Base-by-base conservation (phyloP, 2,797 vertebrate species). In the Acestrorhynchus altus region DNA sequence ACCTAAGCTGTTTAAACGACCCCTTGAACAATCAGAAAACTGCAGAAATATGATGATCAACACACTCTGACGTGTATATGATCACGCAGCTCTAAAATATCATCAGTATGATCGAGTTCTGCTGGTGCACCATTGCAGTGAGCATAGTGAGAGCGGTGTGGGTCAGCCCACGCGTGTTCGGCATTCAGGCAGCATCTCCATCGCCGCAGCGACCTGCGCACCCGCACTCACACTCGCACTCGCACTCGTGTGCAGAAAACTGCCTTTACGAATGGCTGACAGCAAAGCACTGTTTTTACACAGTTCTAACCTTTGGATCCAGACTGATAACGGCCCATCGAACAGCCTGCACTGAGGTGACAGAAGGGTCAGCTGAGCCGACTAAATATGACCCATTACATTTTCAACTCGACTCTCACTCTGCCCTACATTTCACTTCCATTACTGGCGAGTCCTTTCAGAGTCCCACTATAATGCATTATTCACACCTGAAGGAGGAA, bases 391-490 rank as follows among this genome's bases (percentile, higher is more conserved):
- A 68, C 44, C 77, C 52, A 1, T 56, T 63, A 51, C 28, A 72
- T 54, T 68, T 63, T 44, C 35, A 74, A 52, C 72, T 54, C 28
- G 71, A 66, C 65, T 76, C 66, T 59, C 70, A 76, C 61, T 61
- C 60, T 76, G 68, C 6, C 44, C 70, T 69, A 72, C 46, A 77
- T 76, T 76, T 81, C 44, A 66, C 61, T 73, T 68, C 69, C 46
- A 39, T 73, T 59, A 18, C 63, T 31, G 60, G 40, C 15, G 26
- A 28, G 39, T 31, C 42, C n/a, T 60, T 8, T 56, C n/a, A n/a
- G 20, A 46, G 24, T 35, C 51, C 4, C 35, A 42, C 8, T 31
- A 35, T 61, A 63, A 75, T 56, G 12, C 7, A 60, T 72, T 61
- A 61, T 72, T 72, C 31, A 80, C 57, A 51, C 22, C 46, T n/a